A percentile compares a stretch with the other conserved stretches of the same genome.
Evolutionary conservation across 2,113 vertebrate species (phyloP).

Genomic region (Columbina picui): DNA sequence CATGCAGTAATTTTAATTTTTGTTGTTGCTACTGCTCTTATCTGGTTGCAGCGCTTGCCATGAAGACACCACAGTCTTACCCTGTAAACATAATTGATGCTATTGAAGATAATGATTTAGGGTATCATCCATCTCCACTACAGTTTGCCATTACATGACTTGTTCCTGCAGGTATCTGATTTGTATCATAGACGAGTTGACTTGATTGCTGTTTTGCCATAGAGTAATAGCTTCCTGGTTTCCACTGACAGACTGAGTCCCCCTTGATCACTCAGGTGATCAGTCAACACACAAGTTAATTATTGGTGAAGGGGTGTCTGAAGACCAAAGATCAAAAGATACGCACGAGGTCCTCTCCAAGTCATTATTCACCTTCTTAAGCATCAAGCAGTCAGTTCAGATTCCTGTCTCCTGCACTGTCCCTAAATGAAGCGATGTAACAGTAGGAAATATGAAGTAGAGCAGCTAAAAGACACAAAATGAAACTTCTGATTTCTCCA

Average conservation of each 20-base stretch:
- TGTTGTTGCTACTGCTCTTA: constrained; percentile 20
- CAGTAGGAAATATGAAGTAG: background rate
- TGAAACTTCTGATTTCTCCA: rapidly evolving
- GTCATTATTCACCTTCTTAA: constrained; percentile 61
- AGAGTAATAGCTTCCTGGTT: constrained; percentile 55
- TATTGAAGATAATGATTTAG: constrained; percentile 64
- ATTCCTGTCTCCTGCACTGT: background rate
- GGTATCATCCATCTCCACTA: constrained; percentile 55
- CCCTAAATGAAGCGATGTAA: background rate
- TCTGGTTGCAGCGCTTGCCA: background rate
- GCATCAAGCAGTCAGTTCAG: background rate
- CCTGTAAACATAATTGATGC: constrained; percentile 55
- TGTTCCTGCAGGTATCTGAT: constrained; percentile 59
- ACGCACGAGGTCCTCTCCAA: constrained; percentile 20
- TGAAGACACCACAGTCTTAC: constrained; percentile 36
- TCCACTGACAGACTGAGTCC: constrained; percentile 37
- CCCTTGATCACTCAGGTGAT: constrained; percentile 58
- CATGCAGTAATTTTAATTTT: constrained; percentile 32
- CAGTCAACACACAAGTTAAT: constrained; percentile 66
- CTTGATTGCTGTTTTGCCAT: constrained; percentile 54
- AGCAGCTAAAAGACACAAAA: background rate
- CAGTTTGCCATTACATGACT: constrained; percentile 37
- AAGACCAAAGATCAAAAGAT: constrained; percentile 60
- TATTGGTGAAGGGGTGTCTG: constrained; percentile 52
- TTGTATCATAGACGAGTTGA: constrained; percentile 41